These are phyloP conservation scores for Glyphotaelius pellucidus DNA, from an alignment of 2,888 invertebrate species.

Conservation along the genomic window DNA sequence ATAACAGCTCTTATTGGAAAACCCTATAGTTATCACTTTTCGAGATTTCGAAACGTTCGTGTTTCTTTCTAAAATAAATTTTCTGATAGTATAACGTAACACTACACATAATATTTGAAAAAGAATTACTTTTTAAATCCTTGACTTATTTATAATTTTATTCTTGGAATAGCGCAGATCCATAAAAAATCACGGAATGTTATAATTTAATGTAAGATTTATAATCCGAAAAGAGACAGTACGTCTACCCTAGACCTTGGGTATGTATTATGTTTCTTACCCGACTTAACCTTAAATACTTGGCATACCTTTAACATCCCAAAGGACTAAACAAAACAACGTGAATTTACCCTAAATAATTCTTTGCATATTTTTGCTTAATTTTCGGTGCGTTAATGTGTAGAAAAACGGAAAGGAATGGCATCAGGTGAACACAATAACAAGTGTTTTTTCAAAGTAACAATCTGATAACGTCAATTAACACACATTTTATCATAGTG, in stretches of 20 bases:
- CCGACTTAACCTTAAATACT: constrained; percentile 28
- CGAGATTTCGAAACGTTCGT: not conserved
- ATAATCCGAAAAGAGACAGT: too few relatives aligned
- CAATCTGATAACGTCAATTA: not conserved
- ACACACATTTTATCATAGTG: not conserved
- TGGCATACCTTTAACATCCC: constrained; percentile 2
- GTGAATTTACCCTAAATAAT: constrained; percentile 25
- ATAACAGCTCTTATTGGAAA: too few relatives aligned
- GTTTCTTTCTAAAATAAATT: not conserved
- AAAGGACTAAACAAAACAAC: constrained; percentile 25
- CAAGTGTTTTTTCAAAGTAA: not conserved
- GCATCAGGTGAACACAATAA: not conserved
- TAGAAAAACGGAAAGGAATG: not conserved
- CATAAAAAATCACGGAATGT: not conserved
- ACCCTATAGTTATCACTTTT: not conserved
- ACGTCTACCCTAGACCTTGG: not conserved
- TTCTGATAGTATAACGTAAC: too few relatives aligned
- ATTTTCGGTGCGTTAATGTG: not conserved
- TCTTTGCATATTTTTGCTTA: constrained; percentile 2
- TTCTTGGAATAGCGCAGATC: too few relatives aligned
- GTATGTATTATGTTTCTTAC: not conserved
- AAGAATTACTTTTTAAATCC: too few relatives aligned
- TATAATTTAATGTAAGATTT: not conserved
- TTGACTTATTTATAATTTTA: too few relatives aligned
- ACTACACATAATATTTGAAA: too few relatives aligned